These are phyloP conservation scores for Clunio marinus DNA, from an alignment of 2,888 invertebrate species.

Conservation along the genomic window DNA sequence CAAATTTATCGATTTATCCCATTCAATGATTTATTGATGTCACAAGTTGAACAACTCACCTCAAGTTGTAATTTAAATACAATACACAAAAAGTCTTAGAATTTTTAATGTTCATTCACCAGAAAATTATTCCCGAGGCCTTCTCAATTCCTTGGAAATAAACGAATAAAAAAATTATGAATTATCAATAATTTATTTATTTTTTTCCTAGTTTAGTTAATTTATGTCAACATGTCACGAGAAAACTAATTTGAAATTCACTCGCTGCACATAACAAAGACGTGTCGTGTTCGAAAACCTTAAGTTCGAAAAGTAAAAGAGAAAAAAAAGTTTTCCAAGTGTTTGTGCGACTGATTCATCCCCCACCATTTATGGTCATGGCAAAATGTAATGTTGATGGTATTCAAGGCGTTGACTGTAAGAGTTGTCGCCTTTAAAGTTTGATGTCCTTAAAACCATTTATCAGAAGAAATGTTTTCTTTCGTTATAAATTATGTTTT, in stretches of 20 bases:
- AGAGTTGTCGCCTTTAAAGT: neutral
- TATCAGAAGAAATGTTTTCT: conserved; percentile 12
- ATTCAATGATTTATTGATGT: conserved; percentile 6
- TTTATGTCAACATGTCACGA: conserved; percentile 22
- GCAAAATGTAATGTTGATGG: neutral
- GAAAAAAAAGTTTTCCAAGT: too few species aligned
- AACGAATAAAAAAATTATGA: too few species aligned
- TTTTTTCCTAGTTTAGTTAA: neutral
- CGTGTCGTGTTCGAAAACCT: neutral
- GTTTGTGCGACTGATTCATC: too few species aligned
- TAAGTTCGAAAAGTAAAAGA: neutral
- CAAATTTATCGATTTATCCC: neutral
- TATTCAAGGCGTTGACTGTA: neutral
- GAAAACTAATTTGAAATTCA: conserved; percentile 17
- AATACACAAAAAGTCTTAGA: neutral
- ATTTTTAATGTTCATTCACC: neutral
- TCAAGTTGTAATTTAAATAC: neutral
- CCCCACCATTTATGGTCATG: too few species aligned
- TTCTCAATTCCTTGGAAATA: too few species aligned
- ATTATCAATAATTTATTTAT: neutral
- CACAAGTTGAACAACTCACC: neutral
- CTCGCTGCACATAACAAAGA: neutral
- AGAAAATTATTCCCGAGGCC: neutral
- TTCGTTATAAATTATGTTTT: conserved; percentile 16
- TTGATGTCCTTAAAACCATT: conserved; percentile 2